Evolutionary conservation across 2,113 vertebrate species (phyloP).

Genomic region (mouse (Mus musculus)): GRCm39 chr13:27570501-27571000

Average conservation of each 20-base stretch:
- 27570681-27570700: neutral
- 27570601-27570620: neutral
- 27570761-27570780: neutral
- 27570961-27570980: neutral
- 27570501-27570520: slow-evolving; percentile 46
- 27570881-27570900: neutral
- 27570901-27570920: neutral
- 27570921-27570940: neutral
- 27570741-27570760: neutral
- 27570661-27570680: neutral
- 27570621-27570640: too few species aligned
- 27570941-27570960: neutral
- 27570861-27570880: neutral
- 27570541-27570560: neutral
- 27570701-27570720: neutral
- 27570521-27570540: slow-evolving; percentile 1
- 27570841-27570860: neutral
- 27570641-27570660: neutral
- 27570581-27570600: neutral
- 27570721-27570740: neutral
- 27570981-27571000: neutral
- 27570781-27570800: neutral
- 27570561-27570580: neutral
- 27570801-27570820: neutral
- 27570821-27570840: neutral